Evolutionary conservation across 2,113 vertebrate genomes (phyloP), one percentile per base, ranked within the genome.

Genomic region (Tretioscincus oriximinensis): DNA sequence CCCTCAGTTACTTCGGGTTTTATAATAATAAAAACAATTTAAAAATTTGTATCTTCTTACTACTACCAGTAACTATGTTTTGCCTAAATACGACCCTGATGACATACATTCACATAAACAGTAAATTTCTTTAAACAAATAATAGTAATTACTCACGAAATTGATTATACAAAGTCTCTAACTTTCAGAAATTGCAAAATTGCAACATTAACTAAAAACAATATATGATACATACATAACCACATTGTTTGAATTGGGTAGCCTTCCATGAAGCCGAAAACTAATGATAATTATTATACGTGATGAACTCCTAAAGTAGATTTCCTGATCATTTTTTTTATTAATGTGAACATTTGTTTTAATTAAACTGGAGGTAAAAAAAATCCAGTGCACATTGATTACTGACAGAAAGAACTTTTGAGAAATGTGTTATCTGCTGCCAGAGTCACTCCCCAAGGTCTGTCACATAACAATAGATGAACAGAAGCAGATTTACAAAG

Each of bases 401-500:
- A 77, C 6, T 1, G 5, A 66, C 35, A 1, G 21, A 80, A 28
- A 66, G 7, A 22, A 66, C 79, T 63, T 77, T 81, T 5, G 24
- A 41, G 28, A 49, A 2, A 58, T 18, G 16, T 58, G 54, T 58
- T 41, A 16, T 88, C 76, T 75, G 20, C 21, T 47, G 88, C 84
- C 18, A 58, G 54, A 12, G 2, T 14, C 54, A 58, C 16, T 58
- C 18, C 14, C 18, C 54, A 58, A 58, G 54, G 18, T 51, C 49
- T 58, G 14, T 58, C 16, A 58, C 81, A 80, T 66, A 70, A 69
- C 73, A 89, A 82, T 82, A 87, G 28, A 9, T 73, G 20, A 76
- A 85, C 49, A 77, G 65, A 81, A 85, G 73, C 66, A 84, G 87
- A 89, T 85, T 76, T 73, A 58, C 61, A 64, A 4, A 18, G 60